phyloP scores from a whole-genome alignment of 2,113 vertebrate species.

The Cyprinodon variegatus region DNA sequence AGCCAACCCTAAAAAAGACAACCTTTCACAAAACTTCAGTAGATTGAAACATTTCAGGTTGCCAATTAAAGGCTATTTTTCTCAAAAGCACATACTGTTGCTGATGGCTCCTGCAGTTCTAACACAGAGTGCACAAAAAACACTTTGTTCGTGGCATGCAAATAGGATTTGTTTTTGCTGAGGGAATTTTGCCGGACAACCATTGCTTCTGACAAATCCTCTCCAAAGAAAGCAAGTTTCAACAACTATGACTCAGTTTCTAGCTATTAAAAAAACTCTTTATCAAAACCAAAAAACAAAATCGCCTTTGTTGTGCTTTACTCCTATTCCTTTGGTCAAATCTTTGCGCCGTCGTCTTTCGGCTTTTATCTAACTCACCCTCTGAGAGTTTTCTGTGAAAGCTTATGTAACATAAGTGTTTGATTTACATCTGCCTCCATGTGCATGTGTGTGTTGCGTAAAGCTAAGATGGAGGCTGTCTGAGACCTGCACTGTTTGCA shows the following conservation, averaged over 20 bases:
- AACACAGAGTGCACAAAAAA: conserved; percentile 12
- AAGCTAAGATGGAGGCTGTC: conserved; percentile 34
- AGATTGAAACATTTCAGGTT: conserved; percentile 39
- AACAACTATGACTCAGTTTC: background rate
- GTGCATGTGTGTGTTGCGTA: conserved; percentile 7
- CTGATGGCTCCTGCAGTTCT: conserved; percentile 9
- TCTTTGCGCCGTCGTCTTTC: conserved; percentile 20
- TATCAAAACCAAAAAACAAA: conserved; percentile 1
- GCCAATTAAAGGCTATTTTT: conserved; percentile 33
- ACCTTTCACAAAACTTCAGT: background rate
- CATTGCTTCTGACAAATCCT: conserved; percentile 34
- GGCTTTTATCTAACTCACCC: conserved; percentile 19
- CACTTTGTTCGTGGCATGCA: conserved; percentile 7
- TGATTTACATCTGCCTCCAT: conserved; percentile 51
- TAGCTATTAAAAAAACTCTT: background rate
- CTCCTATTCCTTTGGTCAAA: conserved; percentile 2
- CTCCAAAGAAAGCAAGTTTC: conserved; percentile 5
- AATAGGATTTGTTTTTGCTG: background rate
- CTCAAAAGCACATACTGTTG: conserved; percentile 8
- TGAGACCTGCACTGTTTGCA: conserved; percentile 39
- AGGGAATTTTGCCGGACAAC: background rate
- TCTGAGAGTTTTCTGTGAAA: conserved; percentile 12
- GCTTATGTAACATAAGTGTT: conserved; percentile 56
- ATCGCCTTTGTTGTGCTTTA: background rate
- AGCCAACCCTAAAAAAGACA: conserved; percentile 19